These are phyloP conservation scores for Tinamus guttatus DNA, from an alignment of 2,113 vertebrate genomes.

Conservation along the genomic window DNA sequence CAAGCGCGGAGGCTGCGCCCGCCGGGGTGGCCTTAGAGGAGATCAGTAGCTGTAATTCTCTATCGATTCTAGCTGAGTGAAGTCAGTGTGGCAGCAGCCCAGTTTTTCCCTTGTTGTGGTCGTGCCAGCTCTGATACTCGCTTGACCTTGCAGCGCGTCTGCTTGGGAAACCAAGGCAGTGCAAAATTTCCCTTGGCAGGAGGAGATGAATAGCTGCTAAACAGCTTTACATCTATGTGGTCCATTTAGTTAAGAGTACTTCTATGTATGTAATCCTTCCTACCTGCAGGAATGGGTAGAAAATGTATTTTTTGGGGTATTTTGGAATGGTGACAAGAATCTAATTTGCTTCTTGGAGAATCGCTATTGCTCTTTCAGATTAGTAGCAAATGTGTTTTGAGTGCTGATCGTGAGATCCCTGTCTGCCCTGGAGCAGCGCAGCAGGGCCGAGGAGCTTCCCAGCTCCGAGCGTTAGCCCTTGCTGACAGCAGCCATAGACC, in stretches of 20 bases:
- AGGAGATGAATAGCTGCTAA: not conserved
- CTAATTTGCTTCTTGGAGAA: not conserved
- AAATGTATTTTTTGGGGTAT: not conserved
- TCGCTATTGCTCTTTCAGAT: not conserved
- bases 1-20: not conserved
- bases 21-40: not conserved
- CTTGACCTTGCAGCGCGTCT: not conserved
- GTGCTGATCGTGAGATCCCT: constrained; percentile 1
- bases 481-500: not conserved
- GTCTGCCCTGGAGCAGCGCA: not conserved
- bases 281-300: too few species aligned
- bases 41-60: not conserved
- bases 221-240: not conserved
- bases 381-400: not conserved
- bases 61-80: not conserved
- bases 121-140: rapidly evolving
- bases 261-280: not conserved
- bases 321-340: not conserved
- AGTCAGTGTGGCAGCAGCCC: not conserved
- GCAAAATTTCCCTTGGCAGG: not conserved
- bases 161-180: not conserved
- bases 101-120: not conserved
- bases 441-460: not conserved
- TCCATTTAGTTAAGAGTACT: not conserved
- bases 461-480: not conserved